Evolutionary conservation across 2,113 vertebrate genomes (phyloP).

Genomic region (Rhea americana): DNA sequence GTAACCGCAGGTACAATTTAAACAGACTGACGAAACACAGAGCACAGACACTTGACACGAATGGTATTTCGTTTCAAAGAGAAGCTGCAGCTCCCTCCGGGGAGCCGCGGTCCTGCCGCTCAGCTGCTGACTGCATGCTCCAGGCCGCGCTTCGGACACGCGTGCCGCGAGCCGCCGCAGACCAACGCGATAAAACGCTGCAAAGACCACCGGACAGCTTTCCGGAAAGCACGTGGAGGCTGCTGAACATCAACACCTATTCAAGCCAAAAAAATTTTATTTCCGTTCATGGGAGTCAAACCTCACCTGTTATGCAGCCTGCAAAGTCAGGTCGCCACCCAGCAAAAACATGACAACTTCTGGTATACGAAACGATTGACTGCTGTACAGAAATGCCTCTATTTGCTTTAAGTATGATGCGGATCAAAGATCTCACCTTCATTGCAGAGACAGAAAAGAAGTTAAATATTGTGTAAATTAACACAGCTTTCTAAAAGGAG

Average conservation of each 20-base stretch:
- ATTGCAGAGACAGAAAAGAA: background rate
- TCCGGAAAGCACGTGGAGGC: constrained; percentile 20
- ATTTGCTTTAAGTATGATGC: background rate
- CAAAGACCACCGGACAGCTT: background rate
- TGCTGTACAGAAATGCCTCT: background rate
- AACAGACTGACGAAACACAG: background rate
- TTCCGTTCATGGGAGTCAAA: background rate
- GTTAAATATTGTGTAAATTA: background rate
- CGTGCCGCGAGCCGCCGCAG: no score
- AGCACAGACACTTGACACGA: background rate
- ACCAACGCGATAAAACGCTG: background rate
- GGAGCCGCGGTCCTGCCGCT: background rate
- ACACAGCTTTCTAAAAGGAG: background rate
- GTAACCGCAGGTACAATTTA: background rate
- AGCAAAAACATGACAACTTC: background rate
- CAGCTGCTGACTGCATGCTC: background rate
- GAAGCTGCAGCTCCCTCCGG: background rate
- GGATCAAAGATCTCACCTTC: background rate
- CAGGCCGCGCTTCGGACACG: background rate
- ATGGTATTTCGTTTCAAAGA: background rate
- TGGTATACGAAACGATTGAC: background rate
- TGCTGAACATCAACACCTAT: background rate
- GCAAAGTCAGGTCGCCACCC: background rate
- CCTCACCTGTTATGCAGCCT: constrained; percentile 13
- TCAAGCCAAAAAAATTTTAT: background rate